These are phyloP conservation scores for Buathra laborator DNA, from an alignment of 2,888 invertebrate genomes.

Conservation along the genomic window DNA sequence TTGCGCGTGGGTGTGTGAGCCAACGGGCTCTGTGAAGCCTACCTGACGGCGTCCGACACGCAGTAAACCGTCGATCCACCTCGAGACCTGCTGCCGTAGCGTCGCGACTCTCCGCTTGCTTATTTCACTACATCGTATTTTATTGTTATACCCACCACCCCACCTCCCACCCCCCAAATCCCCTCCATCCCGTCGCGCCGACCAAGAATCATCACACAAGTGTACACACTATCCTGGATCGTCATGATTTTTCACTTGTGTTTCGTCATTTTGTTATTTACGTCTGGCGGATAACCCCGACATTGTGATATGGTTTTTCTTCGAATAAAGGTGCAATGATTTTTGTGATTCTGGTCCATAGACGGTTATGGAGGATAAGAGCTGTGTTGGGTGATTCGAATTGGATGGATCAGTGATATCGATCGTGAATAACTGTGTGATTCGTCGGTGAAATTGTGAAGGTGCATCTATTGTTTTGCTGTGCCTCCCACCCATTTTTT, in stretches of 20 bases:
- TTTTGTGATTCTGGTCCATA: conserved; percentile 2
- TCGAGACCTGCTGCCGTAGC: conserved; percentile 73
- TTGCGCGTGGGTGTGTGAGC: conserved; percentile 82
- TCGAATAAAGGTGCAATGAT: conserved; percentile 5
- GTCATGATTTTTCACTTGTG: conserved; percentile 58
- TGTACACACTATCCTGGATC: conserved; percentile 45
- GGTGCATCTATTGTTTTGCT: background rate
- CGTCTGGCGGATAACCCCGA: background rate
- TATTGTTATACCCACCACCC: conserved; percentile 45
- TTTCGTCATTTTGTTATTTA: background rate
- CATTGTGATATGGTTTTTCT: background rate
- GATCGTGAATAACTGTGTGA: background rate
- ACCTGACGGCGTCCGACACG: conserved; percentile 85
- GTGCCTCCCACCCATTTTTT: background rate
- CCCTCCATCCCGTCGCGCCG: background rate
- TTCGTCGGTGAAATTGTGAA: background rate
- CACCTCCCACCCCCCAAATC: background rate
- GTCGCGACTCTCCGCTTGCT: conserved; percentile 59
- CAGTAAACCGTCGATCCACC: conserved; percentile 82
- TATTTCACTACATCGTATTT: conserved; percentile 58
- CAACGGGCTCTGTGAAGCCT: conserved; percentile 79
- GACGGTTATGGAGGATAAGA: conserved; percentile 14
- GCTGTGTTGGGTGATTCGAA: background rate
- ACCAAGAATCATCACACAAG: background rate
- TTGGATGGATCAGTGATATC: conserved; percentile 5